Percentiles rank a stretch among this genome's conserved stretches.
These are phyloP conservation scores for Netelia melanura DNA, from an alignment of 2,888 invertebrate species.

Conservation along the genomic window DNA sequence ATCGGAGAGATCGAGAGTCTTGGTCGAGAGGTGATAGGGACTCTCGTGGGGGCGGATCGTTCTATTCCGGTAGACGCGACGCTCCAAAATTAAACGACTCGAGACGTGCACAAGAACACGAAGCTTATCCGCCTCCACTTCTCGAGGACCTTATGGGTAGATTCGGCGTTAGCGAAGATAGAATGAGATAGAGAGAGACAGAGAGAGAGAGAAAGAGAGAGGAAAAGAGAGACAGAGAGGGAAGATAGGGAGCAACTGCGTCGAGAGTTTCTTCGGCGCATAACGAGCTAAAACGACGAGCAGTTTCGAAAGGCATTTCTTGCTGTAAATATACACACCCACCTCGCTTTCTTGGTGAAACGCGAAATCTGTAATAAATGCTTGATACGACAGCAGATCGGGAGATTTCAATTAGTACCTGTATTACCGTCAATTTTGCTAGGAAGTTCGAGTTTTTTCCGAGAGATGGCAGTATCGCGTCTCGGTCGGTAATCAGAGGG, in stretches of 20 bases:
- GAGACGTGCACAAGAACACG: constrained; percentile 74
- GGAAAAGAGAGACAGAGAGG: neutral
- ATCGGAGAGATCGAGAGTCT: constrained; percentile 18
- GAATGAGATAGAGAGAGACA: neutral
- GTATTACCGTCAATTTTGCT: neutral
- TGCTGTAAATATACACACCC: neutral
- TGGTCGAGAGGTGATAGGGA: constrained; percentile 45
- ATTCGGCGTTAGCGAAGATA: neutral
- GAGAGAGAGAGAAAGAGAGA: constrained; percentile 9
- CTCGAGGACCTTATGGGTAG: constrained; percentile 41
- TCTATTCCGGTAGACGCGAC: constrained; percentile 76
- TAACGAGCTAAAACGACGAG: neutral
- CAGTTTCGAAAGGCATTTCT: neutral
- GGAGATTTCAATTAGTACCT: neutral
- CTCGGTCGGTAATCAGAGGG: neutral
- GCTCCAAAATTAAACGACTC: constrained; percentile 81
- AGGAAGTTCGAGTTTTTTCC: neutral
- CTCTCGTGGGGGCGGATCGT: constrained; percentile 71
- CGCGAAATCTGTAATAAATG: neutral
- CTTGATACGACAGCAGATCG: neutral
- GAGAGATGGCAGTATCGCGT: neutral
- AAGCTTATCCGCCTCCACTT: constrained; percentile 51
- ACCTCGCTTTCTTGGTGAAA: neutral
- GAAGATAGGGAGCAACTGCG: neutral
- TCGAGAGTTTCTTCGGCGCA: neutral